A percentile compares a stretch with the other conserved stretches of the same genome.
These are phyloP conservation scores for Taxidea taxus DNA, from an alignment of 2,113 vertebrate species.

Conservation along the genomic window DNA sequence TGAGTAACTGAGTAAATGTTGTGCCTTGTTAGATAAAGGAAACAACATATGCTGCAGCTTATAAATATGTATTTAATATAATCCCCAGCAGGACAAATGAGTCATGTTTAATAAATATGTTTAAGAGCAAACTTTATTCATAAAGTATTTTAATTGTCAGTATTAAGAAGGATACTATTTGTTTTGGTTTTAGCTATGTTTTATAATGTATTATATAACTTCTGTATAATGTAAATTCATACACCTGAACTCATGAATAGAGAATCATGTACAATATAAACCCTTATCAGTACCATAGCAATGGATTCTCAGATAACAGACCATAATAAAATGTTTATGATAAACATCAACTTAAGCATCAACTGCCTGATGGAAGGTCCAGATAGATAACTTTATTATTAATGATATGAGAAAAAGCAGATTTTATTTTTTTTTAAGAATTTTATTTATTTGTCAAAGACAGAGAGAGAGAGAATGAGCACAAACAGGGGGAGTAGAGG, in stretches of 20 bases:
- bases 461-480: not conserved
- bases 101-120: conserved; percentile 20
- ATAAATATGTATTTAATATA: conserved; percentile 43
- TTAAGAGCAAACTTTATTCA: conserved; percentile 4
- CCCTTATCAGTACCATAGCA: not conserved
- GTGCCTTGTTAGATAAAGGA: not conserved
- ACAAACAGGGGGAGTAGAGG: not conserved
- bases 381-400: not conserved
- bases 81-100: not conserved
- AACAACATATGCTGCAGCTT: not conserved
- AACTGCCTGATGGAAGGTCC: not conserved
- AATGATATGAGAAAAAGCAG: not conserved
- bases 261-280: not conserved
- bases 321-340: not conserved
- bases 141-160: conserved; percentile 28
- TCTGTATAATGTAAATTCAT: not conserved
- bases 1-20: not conserved
- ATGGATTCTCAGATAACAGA: not conserved
- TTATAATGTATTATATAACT: not conserved
- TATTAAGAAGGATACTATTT: not conserved
- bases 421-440: not conserved
- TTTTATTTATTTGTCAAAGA: not conserved
- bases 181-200: not conserved
- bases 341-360: not conserved
- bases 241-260: not conserved